Conservation (phyloP, 2,888 invertebrate species). For the Chromoteleia sp. region DNA sequence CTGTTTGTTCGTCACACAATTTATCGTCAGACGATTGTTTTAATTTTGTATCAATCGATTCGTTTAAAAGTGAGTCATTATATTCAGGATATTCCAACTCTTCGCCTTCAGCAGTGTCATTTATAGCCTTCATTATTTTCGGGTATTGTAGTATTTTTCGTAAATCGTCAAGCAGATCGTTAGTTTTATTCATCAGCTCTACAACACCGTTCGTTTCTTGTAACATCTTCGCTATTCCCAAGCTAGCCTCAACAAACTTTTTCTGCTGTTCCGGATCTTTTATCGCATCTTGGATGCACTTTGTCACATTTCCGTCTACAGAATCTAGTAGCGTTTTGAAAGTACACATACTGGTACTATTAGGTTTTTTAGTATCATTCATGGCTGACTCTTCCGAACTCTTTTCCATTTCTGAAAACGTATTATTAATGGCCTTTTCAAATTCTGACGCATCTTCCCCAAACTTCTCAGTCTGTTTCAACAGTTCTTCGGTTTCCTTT, state of each 20-base stretch:
- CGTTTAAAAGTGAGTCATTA: no score
- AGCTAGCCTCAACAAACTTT: not conserved
- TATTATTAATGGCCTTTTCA: no score
- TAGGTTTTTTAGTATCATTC: no score
- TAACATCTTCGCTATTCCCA: not conserved
- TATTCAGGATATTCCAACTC: not conserved
- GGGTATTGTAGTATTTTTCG: not conserved
- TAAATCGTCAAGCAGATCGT: not conserved
- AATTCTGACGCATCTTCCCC: no score
- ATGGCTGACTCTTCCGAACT: no score
- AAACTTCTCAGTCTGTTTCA: no score
- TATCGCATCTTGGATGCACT: not conserved
- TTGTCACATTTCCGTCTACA: not conserved
- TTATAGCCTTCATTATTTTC: not conserved
- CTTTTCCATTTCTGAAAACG: no score
- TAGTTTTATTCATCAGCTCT: slow-evolving; percentile 5
- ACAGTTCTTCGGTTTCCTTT: no score
- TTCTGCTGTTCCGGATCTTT: slow-evolving; percentile 2
- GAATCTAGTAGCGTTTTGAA: not conserved
- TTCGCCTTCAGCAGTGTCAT: not conserved
- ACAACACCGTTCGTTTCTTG: not conserved
- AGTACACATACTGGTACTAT: not conserved
- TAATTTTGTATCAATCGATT: no score
- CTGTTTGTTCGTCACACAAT: no score
- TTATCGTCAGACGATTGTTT: no score